These are phyloP conservation scores for Papilio machaon DNA, from an alignment of 1,140 invertebrate species.

Conservation along the genomic window DNA sequence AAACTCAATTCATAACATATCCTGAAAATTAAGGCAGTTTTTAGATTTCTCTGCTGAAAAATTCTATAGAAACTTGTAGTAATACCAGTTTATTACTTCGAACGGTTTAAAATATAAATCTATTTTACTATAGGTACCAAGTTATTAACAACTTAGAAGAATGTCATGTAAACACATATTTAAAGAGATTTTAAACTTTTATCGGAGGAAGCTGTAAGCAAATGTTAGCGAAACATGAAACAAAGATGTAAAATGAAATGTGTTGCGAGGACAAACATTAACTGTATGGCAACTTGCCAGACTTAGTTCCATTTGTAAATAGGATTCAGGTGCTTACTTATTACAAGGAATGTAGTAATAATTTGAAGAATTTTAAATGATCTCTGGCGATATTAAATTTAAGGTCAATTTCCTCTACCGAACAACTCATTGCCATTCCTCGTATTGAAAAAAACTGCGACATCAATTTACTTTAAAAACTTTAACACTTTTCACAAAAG, in stretches of 20 bases:
- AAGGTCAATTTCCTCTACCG: background rate
- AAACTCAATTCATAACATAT: too few relatives aligned
- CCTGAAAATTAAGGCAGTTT: too few relatives aligned
- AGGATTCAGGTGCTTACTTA: background rate
- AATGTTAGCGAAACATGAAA: background rate
- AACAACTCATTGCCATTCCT: background rate
- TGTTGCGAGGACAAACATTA: background rate
- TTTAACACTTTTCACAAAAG: too few relatives aligned
- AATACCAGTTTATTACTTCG: too few relatives aligned
- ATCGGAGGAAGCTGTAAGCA: background rate
- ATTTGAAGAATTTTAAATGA: background rate
- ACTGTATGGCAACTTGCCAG: slow-evolving; percentile 5
- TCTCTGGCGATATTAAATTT: background rate
- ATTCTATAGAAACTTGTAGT: too few relatives aligned
- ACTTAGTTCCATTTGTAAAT: slow-evolving; percentile 10
- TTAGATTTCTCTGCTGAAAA: too few relatives aligned
- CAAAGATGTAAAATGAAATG: slow-evolving; percentile 6
- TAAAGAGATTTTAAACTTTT: background rate
- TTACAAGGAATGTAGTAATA: background rate
- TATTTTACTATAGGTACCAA: too few relatives aligned
- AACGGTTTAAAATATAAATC: too few relatives aligned
- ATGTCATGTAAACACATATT: background rate
- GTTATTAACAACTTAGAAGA: too few relatives aligned
- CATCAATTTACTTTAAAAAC: background rate
- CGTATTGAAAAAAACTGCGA: background rate